These are phyloP conservation scores for Neodiprion virginianus DNA, from an alignment of 1,140 invertebrate species.

Conservation along the genomic window DNA sequence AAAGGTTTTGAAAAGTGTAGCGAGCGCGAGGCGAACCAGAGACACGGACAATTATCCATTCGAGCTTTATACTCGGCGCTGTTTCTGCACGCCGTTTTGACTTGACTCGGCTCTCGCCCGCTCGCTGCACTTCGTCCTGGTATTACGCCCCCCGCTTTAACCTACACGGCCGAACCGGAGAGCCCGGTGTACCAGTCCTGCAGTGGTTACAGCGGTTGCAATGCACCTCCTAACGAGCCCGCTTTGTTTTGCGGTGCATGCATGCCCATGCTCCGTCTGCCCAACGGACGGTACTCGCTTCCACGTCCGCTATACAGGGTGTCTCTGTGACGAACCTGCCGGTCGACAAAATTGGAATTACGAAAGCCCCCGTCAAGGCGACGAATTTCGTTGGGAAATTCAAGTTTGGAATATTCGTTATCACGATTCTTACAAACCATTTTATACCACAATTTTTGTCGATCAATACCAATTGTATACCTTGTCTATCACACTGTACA, in stretches of 20 bases:
- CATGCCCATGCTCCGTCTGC: conserved; percentile 45
- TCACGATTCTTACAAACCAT: too few relatives aligned
- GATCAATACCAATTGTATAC: too few relatives aligned
- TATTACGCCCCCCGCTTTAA: not conserved
- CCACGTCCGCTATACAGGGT: conserved; percentile 43
- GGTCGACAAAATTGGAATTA: not conserved
- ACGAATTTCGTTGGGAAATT: too few relatives aligned
- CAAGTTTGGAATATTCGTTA: too few relatives aligned
- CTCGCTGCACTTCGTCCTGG: not conserved
- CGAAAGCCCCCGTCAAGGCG: too few relatives aligned
- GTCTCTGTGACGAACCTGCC: conserved; percentile 28
- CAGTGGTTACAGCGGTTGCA: conserved; percentile 55
- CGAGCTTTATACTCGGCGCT: not conserved
- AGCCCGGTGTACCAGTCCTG: conserved; percentile 28
- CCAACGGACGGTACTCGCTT: conserved; percentile 25
- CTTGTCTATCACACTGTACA: too few relatives aligned
- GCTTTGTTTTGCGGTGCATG: conserved; percentile 59
- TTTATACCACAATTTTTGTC: too few relatives aligned
- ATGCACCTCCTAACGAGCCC: conserved; percentile 61
- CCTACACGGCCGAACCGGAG: conserved; percentile 30
- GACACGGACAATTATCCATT: conserved; percentile 6
- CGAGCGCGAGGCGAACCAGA: not conserved
- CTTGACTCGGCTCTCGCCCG: not conserved
- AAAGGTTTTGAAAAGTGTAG: too few relatives aligned
- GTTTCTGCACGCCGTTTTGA: not conserved